Conservation (phyloP, 2,113 vertebrate genomes). For the Lophotis ruficrista region DNA sequence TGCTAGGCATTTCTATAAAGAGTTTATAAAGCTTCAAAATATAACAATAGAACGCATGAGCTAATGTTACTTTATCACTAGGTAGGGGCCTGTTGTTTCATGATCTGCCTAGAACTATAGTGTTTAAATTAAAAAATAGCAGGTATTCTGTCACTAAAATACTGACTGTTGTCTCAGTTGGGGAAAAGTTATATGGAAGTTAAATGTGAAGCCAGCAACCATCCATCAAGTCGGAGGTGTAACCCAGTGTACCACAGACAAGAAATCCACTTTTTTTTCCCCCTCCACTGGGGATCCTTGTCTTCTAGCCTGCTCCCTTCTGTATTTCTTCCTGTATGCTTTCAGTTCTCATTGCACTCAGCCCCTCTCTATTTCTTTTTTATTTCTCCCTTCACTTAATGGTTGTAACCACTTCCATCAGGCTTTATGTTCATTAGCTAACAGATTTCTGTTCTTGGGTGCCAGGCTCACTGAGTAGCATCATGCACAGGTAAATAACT, state of each 20-base stretch:
- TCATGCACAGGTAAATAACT: not conserved
- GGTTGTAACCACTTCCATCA: not conserved
- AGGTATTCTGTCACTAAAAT: not conserved
- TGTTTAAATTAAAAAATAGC: not conserved
- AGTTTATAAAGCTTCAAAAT: not conserved
- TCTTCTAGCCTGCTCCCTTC: not conserved
- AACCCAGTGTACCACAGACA: not conserved
- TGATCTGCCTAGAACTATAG: not conserved
- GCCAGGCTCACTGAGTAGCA: not conserved
- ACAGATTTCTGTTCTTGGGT: not conserved
- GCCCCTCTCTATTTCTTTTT: not conserved
- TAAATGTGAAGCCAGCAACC: not conserved
- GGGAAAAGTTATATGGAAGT: not conserved
- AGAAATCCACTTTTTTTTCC: not conserved
- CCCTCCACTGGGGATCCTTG: not conserved
- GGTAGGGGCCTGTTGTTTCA: not conserved
- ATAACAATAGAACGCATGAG: not conserved
- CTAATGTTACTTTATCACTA: not conserved
- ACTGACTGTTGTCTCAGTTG: not conserved
- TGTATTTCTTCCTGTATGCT: not conserved
- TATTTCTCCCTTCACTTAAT: not conserved
- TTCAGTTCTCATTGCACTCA: not conserved
- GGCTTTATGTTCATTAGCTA: not conserved
- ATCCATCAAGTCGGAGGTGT: not conserved
- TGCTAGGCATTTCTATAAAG: not conserved